phyloP scores from a whole-genome alignment of 2,113 vertebrate species.

The Piprites chloris region DNA sequence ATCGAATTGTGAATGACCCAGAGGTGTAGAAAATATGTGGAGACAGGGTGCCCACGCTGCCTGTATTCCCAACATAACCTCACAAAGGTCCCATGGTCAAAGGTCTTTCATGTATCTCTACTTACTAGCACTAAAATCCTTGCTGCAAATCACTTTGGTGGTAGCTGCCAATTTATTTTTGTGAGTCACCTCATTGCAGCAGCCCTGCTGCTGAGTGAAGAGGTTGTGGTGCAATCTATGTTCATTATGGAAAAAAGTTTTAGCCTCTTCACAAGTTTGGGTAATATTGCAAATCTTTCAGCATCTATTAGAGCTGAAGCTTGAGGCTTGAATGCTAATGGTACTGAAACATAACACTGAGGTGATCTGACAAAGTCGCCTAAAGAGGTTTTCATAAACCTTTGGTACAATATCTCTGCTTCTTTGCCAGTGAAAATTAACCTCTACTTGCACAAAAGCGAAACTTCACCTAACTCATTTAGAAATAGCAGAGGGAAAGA shows the following conservation, averaged over 20 bases:
- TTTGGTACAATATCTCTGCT: conserved; percentile 13
- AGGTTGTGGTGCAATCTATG: neutral
- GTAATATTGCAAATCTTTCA: conserved; percentile 33
- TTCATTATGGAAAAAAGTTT: neutral
- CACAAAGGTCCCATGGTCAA: fast-evolving
- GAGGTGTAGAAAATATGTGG: neutral
- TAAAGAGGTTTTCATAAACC: conserved; percentile 55
- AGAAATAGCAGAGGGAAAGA: conserved; percentile 36
- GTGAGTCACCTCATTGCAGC: neutral
- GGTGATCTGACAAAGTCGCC: conserved; percentile 4
- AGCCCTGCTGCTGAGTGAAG: fast-evolving
- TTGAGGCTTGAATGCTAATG: conserved; percentile 19
- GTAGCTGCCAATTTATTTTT: neutral
- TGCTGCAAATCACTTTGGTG: neutral
- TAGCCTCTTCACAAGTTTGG: neutral
- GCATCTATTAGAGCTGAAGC: neutral
- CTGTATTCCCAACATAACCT: neutral
- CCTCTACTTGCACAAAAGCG: conserved; percentile 23
- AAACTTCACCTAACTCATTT: conserved; percentile 44
- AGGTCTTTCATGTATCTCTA: neutral
- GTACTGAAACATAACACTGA: neutral
- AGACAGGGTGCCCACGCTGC: neutral
- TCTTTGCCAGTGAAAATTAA: conserved; percentile 49
- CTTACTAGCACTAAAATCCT: neutral
- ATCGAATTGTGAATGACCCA: neutral